phyloP scores from a whole-genome alignment of 2,888 invertebrate species.

The Sturmia bella region DNA sequence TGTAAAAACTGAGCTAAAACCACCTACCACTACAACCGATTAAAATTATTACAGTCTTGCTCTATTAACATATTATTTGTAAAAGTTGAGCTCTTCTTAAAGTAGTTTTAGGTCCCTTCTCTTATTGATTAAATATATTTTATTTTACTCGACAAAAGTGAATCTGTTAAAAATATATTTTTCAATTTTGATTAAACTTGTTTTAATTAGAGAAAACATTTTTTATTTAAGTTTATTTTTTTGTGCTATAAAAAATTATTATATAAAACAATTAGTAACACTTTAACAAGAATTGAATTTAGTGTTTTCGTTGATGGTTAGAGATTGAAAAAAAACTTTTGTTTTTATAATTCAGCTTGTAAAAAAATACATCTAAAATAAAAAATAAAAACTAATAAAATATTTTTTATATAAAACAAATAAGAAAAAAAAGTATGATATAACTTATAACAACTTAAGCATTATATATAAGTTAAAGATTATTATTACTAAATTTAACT shows the following conservation, averaged over 20 bases:
- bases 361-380: constrained; percentile 61
- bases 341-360: constrained; percentile 55
- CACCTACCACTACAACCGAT: constrained; percentile 48
- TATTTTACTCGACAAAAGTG: neutral
- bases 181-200: neutral
- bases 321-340: too few species aligned
- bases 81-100: neutral
- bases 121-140: neutral
- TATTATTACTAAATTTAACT: constrained; percentile 15
- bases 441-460: constrained; percentile 55
- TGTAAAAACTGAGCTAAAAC: constrained; percentile 64
- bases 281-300: too few species aligned
- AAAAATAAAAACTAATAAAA: constrained; percentile 46
- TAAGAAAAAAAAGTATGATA: constrained; percentile 47
- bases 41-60: neutral
- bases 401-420: constrained; percentile 65
- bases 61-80: neutral
- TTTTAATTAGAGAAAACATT: neutral
- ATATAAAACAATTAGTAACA: too few species aligned
- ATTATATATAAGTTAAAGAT: constrained; percentile 54
- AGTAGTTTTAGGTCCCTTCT: constrained; percentile 3
- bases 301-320: neutral
- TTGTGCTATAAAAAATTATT: neutral
- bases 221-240: neutral
- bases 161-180: constrained; percentile 5